These are phyloP conservation scores for Rutpela maculata DNA, from an alignment of 2,888 invertebrate species.

Conservation along the genomic window DNA sequence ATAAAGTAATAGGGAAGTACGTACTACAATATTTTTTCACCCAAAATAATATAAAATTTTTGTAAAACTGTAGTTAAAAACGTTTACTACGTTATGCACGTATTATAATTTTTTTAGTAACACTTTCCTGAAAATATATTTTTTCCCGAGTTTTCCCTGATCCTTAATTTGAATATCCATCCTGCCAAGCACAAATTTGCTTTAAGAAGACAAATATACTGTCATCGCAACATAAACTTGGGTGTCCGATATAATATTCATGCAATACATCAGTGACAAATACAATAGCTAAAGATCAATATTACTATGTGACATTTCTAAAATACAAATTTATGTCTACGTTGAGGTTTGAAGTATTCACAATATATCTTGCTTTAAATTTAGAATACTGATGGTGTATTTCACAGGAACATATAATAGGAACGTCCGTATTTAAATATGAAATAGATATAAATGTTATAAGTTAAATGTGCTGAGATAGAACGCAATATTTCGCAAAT, in stretches of 20 bases:
- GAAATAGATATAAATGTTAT: neutral
- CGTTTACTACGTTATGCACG: no score
- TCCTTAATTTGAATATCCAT: slow-evolving; percentile 8
- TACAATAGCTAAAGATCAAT: slow-evolving; percentile 55
- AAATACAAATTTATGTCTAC: slow-evolving; percentile 30
- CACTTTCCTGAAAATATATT: neutral
- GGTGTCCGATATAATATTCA: slow-evolving; percentile 57
- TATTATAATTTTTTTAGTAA: no score
- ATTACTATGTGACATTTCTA: slow-evolving; percentile 31
- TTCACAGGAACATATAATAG: neutral
- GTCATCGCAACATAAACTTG: slow-evolving; percentile 57
- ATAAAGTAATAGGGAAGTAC: no score
- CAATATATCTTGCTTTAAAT: neutral
- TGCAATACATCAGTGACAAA: slow-evolving; percentile 61
- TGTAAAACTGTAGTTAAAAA: no score
- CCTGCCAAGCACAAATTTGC: neutral
- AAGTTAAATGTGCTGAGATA: neutral
- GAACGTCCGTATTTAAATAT: neutral
- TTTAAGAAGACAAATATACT: slow-evolving; percentile 55
- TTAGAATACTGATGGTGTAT: neutral
- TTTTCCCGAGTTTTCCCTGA: neutral
- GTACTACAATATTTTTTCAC: no score
- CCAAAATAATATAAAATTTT: no score
- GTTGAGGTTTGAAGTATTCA: slow-evolving; percentile 6
- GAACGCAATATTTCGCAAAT: no score